phyloP scores from a whole-genome alignment of 2,113 vertebrate species.

The Bothrops jararaca region DNA sequence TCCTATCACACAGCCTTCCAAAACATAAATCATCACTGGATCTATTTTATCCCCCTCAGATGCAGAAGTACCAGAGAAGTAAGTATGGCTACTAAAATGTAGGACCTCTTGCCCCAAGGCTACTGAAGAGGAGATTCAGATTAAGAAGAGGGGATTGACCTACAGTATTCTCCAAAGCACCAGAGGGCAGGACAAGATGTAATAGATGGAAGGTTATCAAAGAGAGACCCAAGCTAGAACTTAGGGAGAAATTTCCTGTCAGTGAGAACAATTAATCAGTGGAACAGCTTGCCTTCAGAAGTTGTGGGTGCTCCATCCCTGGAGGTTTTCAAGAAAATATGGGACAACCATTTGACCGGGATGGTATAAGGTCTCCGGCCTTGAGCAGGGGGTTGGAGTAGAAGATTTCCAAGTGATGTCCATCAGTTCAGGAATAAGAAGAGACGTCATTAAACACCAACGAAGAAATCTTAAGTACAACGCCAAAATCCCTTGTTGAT shows the following conservation, averaged over 20 bases:
- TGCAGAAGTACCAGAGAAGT: slow-evolving; percentile 23
- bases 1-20: slow-evolving; percentile 70
- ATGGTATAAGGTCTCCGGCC: neutral
- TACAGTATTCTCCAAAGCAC: neutral
- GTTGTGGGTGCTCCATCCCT: neutral
- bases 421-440: neutral
- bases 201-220: neutral
- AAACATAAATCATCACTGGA: slow-evolving; percentile 71
- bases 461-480: neutral
- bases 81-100: slow-evolving; percentile 32
- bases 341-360: neutral
- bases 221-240: neutral
- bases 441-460: neutral
- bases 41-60: slow-evolving; percentile 22
- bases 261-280: neutral
- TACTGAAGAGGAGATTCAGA: neutral
- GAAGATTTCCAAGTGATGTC: neutral
- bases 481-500: too few relatives aligned
- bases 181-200: neutral
- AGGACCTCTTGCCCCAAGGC: neutral
- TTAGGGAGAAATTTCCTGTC: neutral
- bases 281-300: neutral
- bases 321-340: neutral
- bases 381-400: neutral
- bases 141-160: neutral